Evolutionary conservation across 1,140 invertebrate species (phyloP).

Genomic region (Apocrypta bakeri): DNA sequence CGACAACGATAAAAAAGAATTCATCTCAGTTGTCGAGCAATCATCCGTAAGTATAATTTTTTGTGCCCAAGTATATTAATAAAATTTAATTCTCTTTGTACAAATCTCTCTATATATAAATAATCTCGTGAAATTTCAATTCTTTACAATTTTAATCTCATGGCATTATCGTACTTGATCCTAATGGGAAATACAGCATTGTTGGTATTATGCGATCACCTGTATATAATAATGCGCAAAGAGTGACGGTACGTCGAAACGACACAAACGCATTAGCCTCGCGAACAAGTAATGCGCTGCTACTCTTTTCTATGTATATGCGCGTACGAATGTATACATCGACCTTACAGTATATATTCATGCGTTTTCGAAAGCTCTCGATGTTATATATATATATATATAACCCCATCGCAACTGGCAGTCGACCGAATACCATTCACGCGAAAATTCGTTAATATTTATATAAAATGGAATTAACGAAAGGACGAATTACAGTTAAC

Average conservation of each 20-base stretch:
- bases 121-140: no score
- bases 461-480: constrained; percentile 12
- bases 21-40: no score
- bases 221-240: not conserved
- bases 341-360: not conserved
- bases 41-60: no score
- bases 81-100: no score
- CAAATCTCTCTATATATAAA: no score
- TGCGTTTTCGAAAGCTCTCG: not conserved
- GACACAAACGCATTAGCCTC: not conserved
- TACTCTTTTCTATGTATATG: not conserved
- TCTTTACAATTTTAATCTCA: no score
- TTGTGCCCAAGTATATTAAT: no score
- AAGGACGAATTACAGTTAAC: not conserved
- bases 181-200: not conserved
- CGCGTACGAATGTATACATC: not conserved
- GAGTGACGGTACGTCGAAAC: not conserved
- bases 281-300: not conserved
- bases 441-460: not conserved
- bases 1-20: no score
- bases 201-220: not conserved
- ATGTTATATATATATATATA: not conserved
- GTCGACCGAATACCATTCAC: not conserved
- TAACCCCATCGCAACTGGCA: not conserved
- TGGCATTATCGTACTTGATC: no score